phyloP scores from a whole-genome alignment of 1,140 invertebrate genomes.

The Scaptodrosophila lebanonensis region DNA sequence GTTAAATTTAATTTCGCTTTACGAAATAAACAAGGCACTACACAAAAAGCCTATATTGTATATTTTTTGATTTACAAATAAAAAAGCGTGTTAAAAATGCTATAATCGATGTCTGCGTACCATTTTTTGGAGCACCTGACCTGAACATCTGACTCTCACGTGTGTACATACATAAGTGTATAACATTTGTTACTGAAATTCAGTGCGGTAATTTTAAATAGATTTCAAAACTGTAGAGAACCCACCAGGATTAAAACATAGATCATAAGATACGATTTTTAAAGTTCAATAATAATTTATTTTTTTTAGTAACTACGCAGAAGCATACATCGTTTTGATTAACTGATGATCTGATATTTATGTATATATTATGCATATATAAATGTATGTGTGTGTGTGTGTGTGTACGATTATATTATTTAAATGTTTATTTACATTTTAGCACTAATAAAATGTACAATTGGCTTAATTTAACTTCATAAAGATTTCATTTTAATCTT shows the following conservation, averaged over 20 bases:
- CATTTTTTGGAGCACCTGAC: no score
- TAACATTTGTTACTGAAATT: no score
- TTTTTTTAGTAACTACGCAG: constrained; percentile 69
- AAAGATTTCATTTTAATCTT: constrained; percentile 51
- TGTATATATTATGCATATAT: constrained; percentile 64
- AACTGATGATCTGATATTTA: constrained; percentile 53
- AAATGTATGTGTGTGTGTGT: constrained; percentile 42
- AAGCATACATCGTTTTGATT: constrained; percentile 63
- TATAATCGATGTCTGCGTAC: no score
- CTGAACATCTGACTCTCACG: no score
- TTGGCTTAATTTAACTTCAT: constrained; percentile 61
- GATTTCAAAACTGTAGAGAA: no score
- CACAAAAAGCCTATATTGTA: background rate
- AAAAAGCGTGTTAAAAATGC: background rate
- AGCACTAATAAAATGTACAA: constrained; percentile 70
- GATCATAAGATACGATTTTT: background rate
- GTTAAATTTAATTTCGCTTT: constrained; percentile 25
- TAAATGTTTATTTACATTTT: constrained; percentile 74
- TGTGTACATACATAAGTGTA: no score
- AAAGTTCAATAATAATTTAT: constrained; percentile 68
- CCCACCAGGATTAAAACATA: no score
- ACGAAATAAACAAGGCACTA: no score
- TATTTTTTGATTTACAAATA: background rate
- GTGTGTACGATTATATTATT: constrained; percentile 64
- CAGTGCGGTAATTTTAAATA: no score